Evolutionary conservation across 2,797 vertebrate species (phyloP), one percentile per base, ranked within the genome.

Genomic region (Gephyroberyx darwinii): DNA sequence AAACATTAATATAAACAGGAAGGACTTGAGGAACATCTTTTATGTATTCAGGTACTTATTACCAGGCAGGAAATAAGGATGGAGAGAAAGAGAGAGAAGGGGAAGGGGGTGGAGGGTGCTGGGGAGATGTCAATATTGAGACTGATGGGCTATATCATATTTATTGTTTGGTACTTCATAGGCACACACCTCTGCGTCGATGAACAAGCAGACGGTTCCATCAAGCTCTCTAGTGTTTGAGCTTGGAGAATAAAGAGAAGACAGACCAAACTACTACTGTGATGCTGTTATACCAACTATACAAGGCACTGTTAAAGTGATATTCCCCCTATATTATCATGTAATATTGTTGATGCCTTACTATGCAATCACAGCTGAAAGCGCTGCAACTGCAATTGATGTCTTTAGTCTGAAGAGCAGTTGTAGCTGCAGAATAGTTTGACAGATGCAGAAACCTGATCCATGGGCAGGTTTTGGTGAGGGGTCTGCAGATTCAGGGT

Each of bases 1-100:
- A 93, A 94, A 94, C 93, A 94, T 94, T 92, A 93, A 93, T 93
- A 93, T 93, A 93, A 93, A 93, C 91, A 93, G 90, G 91, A 91
- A 93, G 77, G 86, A 89, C 84, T 92, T 91, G 85, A 93, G 91
- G 86, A 91, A 88, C 79, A 87, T 91, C 77, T 91, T 90, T 91
- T 93, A 92, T 93, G 89, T 90, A 93, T 94, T 93, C 92, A 90
- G 89, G 82, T 90, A 76, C 89, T 91, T 93, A 92, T 92, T 93
- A 90, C 84, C 83, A 87, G 85, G 56, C 53, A 83, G 91, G 87
- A 92, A 92, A 90, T 88, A 85, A 77, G 71, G 50, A 82, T 66
- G 62, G 67, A n/a, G 69, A 62, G 66, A 74, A 73, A 75, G 60
- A 75, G 58, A 66, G 64, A 74, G 56, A 77, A 73, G 50, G 37